Evolutionary conservation across 2,888 invertebrate species (phyloP), one percentile per base, ranked within the genome.

Genomic region (Hirtodrosophila histrioides): DNA sequence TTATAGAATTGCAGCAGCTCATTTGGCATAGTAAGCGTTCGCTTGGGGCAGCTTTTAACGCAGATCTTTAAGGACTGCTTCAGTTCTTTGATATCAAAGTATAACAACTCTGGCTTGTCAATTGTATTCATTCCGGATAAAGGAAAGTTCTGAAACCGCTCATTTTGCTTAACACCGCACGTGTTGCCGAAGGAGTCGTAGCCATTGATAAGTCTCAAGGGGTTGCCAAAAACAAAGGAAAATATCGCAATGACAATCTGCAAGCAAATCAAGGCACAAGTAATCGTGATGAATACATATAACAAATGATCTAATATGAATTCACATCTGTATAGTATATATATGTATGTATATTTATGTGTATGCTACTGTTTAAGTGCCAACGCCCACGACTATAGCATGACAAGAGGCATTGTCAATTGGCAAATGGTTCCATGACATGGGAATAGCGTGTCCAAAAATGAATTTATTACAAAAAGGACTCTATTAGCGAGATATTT

Each of bases 181-280:
- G 97, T 97, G 90, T 98, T 98, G 7, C 98, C 98, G 92, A 97
- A 98, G 57, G 97, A 97, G 91, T 98, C 98, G 91, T 96, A 97
- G 12, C 98, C 98, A 93, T 97, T 97, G 68, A 97, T 95, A 40
- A 98, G 93, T 71, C 97, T 93, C 84, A 95, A 92, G 0, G 97
- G 97, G 92, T 96, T 96, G 12, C 97, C 97, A 90, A 96, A 97
- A 1, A 97, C 96, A 89, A 97, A 94, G 8, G 97, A 96, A 92
- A 97, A 97, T 9, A 95, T 95, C 31, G 96, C 96, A 76, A 97
- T 94, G 75, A 96, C 93, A 84, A 97, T 94, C 97, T 96, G 91
- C 35, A 91, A 74, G 2, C 0, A 60, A 57, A 43, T 35, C 4
- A 63, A 75, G 65, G 33, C 7, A 5, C 56, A 51, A 46, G 7